Evolutionary conservation across 2,888 invertebrate species (phyloP).

Genomic region (Steromphala cineraria): DNA sequence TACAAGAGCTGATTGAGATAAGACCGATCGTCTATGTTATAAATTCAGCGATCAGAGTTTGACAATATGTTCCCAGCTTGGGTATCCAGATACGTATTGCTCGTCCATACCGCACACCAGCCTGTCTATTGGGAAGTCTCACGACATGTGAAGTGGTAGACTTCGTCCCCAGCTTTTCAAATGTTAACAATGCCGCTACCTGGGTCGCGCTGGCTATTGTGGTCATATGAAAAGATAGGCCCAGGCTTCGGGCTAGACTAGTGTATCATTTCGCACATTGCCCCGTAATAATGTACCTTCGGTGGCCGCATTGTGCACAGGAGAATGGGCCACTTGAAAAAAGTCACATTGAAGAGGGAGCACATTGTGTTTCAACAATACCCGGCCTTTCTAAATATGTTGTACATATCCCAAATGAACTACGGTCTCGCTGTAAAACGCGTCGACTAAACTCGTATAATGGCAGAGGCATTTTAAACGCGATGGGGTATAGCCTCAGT

Average conservation of each 20-base stretch:
- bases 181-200: neutral
- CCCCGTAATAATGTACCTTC: conserved; percentile 22
- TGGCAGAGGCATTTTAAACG: conserved; percentile 15
- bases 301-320: conserved; percentile 22
- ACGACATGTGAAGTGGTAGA: neutral
- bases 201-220: conserved; percentile 7
- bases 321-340: conserved; percentile 30
- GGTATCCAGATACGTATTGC: neutral
- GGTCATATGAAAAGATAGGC: conserved; percentile 13
- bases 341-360: conserved; percentile 29
- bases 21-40: too few species aligned
- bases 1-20: too few species aligned
- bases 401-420: conserved; percentile 36
- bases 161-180: conserved; percentile 15
- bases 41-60: too few species aligned
- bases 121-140: neutral
- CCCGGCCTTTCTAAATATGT: conserved; percentile 34
- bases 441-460: conserved; percentile 13
- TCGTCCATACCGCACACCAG: neutral
- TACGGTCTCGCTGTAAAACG: conserved; percentile 12
- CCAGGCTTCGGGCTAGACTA: conserved; percentile 1
- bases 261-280: conserved; percentile 34
- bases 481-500: neutral
- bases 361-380: conserved; percentile 26
- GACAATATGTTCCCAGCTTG: too few species aligned